Conservation (phyloP, 2,113 vertebrate genomes). For the Plectropomus leopardus region DNA sequence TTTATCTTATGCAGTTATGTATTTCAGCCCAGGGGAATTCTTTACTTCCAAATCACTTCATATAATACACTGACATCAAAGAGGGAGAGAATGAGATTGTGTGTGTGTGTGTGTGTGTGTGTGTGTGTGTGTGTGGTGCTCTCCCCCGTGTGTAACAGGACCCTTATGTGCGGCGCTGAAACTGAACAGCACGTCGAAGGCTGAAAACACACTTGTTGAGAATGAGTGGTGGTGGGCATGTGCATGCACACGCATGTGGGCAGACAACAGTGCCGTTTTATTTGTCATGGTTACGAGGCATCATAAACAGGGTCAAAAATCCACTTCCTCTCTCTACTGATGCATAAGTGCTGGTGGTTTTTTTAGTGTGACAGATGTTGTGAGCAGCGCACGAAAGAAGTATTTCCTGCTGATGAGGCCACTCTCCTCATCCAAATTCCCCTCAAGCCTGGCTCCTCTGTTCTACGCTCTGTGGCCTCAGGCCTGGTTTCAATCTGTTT, state of each 20-base stretch:
- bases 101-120: constrained; percentile 31
- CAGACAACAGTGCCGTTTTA: not conserved
- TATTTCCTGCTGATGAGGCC: constrained; percentile 63
- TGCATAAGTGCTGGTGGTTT: constrained; percentile 37
- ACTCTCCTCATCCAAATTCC: constrained; percentile 40
- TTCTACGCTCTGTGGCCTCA: constrained; percentile 31
- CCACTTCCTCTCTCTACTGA: constrained; percentile 50
- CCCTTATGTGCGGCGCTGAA: constrained; percentile 35
- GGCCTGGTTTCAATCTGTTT: constrained; percentile 48
- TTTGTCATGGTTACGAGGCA: constrained; percentile 15
- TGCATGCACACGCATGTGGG: not conserved
- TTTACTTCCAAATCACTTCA: constrained; percentile 43
- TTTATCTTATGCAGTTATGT: constrained; percentile 49
- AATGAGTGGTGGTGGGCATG: not conserved
- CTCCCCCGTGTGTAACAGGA: constrained; percentile 72
- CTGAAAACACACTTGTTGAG: not conserved
- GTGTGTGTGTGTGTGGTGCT: constrained; percentile 36
- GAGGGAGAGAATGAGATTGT: constrained; percentile 37
- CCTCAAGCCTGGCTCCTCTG: not conserved
- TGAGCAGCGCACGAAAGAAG: constrained; percentile 18
- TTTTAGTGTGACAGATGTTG: constrained; percentile 52
- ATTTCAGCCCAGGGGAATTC: constrained; percentile 37
- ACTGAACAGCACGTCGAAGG: constrained; percentile 36
- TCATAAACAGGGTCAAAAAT: constrained; percentile 39
- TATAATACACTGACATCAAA: constrained; percentile 58